A percentile compares a stretch with the other conserved stretches of the same genome.
Evolutionary conservation across 2,797 vertebrate species (phyloP).

Genomic region (Echiichthys vipera): DNA sequence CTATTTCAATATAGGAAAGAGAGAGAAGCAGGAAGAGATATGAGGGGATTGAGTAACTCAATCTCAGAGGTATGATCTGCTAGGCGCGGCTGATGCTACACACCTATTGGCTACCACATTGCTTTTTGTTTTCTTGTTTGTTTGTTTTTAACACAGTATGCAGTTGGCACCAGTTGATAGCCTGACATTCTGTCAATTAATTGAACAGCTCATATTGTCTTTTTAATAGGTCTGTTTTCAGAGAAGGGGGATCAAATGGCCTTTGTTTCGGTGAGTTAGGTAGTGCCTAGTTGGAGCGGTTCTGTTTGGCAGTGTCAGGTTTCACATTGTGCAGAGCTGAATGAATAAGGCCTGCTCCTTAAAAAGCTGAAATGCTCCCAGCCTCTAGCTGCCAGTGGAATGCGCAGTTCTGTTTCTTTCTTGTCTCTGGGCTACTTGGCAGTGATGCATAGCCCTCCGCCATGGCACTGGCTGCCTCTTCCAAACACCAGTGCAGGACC

Average conservation of each 20-base stretch:
- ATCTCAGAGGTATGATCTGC: slow-evolving; percentile 4
- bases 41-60: slow-evolving; percentile 1
- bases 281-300: slow-evolving; percentile 49
- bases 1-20: slow-evolving; percentile 13
- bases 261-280: slow-evolving; percentile 63
- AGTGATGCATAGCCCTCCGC: slow-evolving; percentile 60
- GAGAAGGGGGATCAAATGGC: slow-evolving; percentile 64
- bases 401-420: slow-evolving; percentile 73
- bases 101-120: not conserved
- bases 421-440: slow-evolving; percentile 77
- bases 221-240: slow-evolving; percentile 68
- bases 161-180: slow-evolving; percentile 27
- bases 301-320: slow-evolving; percentile 77
- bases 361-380: slow-evolving; percentile 65
- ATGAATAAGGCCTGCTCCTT: slow-evolving; percentile 71
- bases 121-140: not conserved
- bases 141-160: slow-evolving; percentile 12
- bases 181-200: slow-evolving; percentile 53
- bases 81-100: slow-evolving; percentile 30
- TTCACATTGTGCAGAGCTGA: slow-evolving; percentile 77
- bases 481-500: slow-evolving; percentile 65
- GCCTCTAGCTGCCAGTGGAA: slow-evolving; percentile 78
- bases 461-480: slow-evolving; percentile 45
- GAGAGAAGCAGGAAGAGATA: not conserved
- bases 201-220: slow-evolving; percentile 61